phyloP scores from a whole-genome alignment of 2,797 vertebrate species.

The Nannoperca obscura region DNA sequence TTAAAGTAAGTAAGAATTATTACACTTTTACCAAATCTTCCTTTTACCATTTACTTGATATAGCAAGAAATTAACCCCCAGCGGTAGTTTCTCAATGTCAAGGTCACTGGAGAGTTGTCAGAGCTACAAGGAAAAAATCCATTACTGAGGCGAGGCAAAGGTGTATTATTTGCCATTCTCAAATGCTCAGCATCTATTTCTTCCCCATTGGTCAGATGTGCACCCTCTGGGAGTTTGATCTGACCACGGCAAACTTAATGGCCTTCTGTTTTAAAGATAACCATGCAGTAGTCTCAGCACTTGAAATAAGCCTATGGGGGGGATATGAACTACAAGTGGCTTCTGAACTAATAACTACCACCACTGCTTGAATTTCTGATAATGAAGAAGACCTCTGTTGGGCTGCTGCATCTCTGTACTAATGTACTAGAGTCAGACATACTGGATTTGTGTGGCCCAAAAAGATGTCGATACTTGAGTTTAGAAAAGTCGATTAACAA shows the following conservation, averaged over 20 bases:
- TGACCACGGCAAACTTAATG: constrained; percentile 30
- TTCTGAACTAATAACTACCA: neutral
- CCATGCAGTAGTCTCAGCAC: neutral
- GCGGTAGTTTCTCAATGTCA: constrained; percentile 51
- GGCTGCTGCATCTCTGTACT: too few species aligned
- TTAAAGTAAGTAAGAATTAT: neutral
- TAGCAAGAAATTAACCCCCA: constrained; percentile 49
- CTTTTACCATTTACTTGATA: constrained; percentile 44
- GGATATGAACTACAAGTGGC: neutral
- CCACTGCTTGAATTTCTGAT: neutral
- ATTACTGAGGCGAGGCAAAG: constrained; percentile 55
- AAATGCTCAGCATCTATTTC: constrained; percentile 61
- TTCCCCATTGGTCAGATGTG: constrained; percentile 41
- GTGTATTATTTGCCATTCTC: constrained; percentile 73
- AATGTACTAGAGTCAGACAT: neutral
- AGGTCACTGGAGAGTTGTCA: constrained; percentile 66
- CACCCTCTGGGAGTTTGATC: constrained; percentile 45
- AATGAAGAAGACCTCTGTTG: neutral
- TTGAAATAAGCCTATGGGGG: neutral
- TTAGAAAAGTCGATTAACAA: neutral
- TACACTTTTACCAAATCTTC: neutral
- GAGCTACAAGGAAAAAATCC: constrained; percentile 63
- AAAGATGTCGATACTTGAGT: neutral
- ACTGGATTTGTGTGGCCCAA: neutral
- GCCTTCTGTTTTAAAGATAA: constrained; percentile 2